A percentile compares a stretch with the other conserved stretches of the same genome.
phyloP scores from a whole-genome alignment of 2,888 invertebrate genomes.

The Cybosia mesomella region DNA sequence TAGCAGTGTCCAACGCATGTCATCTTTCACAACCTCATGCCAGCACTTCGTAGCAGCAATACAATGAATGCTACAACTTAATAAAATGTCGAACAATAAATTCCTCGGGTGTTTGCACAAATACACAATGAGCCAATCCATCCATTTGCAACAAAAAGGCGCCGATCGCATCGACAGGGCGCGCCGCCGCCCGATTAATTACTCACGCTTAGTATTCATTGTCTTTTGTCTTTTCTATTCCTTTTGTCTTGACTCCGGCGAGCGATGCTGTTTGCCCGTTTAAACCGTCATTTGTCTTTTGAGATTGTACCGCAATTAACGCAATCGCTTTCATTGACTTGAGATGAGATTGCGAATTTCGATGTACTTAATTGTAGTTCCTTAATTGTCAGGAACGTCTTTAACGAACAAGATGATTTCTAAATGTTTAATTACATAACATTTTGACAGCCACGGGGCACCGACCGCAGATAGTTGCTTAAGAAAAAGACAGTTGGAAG shows the following conservation, averaged over 20 bases:
- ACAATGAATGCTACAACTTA: not conserved
- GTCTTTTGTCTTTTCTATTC: constrained; percentile 27
- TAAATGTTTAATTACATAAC: not conserved
- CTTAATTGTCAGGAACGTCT: not conserved
- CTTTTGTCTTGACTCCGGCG: constrained; percentile 16
- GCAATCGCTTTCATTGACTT: constrained; percentile 14
- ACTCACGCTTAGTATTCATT: constrained; percentile 41
- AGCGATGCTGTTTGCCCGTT: constrained; percentile 22
- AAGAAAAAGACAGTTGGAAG: too few species aligned
- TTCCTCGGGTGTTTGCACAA: not conserved
- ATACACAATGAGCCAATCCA: not conserved
- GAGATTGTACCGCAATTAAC: constrained; percentile 22
- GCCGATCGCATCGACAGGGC: constrained; percentile 16
- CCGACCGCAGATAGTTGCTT: not conserved
- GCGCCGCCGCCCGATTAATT: constrained; percentile 34
- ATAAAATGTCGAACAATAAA: not conserved
- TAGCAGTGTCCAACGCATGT: too few species aligned
- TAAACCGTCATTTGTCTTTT: constrained; percentile 15
- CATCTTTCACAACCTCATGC: too few species aligned
- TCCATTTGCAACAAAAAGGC: constrained; percentile 11
- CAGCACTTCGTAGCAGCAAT: not conserved
- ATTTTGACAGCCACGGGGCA: not conserved
- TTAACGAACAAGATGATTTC: not conserved
- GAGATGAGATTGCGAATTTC: not conserved
- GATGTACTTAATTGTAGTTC: not conserved